These are phyloP conservation scores for Anableps anableps DNA, from an alignment of 2,797 vertebrate species.

Conservation along the genomic window DNA sequence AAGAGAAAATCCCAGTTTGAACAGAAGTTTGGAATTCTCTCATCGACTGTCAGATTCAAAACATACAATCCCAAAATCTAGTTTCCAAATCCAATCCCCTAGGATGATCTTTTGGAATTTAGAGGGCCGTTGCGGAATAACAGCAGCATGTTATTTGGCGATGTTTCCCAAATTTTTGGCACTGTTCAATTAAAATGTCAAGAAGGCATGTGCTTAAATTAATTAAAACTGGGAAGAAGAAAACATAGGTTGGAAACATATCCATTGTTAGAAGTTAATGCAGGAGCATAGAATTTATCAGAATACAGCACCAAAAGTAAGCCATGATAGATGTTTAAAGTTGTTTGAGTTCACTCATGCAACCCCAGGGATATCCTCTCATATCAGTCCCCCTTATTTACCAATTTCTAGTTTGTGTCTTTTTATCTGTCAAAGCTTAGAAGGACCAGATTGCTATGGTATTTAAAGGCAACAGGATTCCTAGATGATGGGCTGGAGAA, in stretches of 20 bases:
- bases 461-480: constrained; percentile 6
- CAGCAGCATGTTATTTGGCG: neutral
- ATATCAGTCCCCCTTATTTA: neutral
- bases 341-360: neutral
- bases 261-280: neutral
- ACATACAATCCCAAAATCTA: constrained; percentile 3
- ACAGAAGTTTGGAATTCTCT: neutral
- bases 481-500: constrained; percentile 8
- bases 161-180: constrained; percentile 27
- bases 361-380: neutral
- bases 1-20: constrained; percentile 9
- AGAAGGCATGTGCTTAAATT: constrained; percentile 11
- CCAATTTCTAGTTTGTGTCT: constrained; percentile 24
- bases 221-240: neutral
- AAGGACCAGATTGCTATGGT: constrained; percentile 7
- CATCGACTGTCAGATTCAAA: constrained; percentile 9
- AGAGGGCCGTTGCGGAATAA: constrained; percentile 11
- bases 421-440: neutral
- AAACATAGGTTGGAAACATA: neutral
- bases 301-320: neutral
- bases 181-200: constrained; percentile 47
- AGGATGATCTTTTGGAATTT: constrained; percentile 20
- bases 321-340: neutral
- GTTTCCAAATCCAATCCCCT: constrained; percentile 1
- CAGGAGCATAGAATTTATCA: neutral